These are phyloP conservation scores for Tenthredo distinguenda DNA, from an alignment of 2,888 invertebrate species.

Conservation along the genomic window DNA sequence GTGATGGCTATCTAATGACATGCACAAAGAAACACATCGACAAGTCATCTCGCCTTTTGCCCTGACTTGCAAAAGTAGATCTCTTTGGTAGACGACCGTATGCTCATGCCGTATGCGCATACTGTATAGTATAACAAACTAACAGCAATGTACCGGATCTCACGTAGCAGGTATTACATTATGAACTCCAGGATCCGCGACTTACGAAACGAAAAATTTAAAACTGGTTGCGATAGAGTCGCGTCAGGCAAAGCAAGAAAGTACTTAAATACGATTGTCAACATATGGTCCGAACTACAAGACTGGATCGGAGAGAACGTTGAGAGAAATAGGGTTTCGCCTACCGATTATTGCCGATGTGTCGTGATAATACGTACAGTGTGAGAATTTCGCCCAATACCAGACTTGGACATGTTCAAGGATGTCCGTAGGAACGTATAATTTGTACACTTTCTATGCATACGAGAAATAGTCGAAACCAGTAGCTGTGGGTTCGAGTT, in stretches of 20 bases:
- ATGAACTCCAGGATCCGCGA: neutral
- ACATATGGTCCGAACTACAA: neutral
- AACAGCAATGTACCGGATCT: slow-evolving; percentile 19
- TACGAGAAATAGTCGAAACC: slow-evolving; percentile 43
- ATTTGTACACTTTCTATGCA: slow-evolving; percentile 43
- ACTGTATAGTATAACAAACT: neutral
- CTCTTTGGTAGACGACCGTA: slow-evolving; percentile 6
- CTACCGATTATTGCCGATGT: neutral
- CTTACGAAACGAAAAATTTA: neutral
- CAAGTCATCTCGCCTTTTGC: slow-evolving; percentile 47
- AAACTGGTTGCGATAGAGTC: neutral
- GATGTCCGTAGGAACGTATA: slow-evolving; percentile 17
- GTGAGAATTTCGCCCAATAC: neutral
- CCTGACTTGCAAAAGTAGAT: slow-evolving; percentile 43
- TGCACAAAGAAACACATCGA: slow-evolving; percentile 37
- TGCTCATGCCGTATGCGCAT: neutral
- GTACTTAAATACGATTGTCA: neutral
- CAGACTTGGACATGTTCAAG: neutral
- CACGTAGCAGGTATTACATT: neutral
- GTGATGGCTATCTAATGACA: slow-evolving; percentile 43
- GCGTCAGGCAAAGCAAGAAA: neutral
- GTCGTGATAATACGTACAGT: neutral
- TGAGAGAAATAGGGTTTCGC: neutral
- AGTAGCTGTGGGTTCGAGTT: slow-evolving; percentile 36
- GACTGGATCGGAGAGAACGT: neutral